Evolutionary conservation across 2,113 vertebrate species (phyloP), one percentile per base, ranked within the genome.

Genomic region (Nicator chloris): DNA sequence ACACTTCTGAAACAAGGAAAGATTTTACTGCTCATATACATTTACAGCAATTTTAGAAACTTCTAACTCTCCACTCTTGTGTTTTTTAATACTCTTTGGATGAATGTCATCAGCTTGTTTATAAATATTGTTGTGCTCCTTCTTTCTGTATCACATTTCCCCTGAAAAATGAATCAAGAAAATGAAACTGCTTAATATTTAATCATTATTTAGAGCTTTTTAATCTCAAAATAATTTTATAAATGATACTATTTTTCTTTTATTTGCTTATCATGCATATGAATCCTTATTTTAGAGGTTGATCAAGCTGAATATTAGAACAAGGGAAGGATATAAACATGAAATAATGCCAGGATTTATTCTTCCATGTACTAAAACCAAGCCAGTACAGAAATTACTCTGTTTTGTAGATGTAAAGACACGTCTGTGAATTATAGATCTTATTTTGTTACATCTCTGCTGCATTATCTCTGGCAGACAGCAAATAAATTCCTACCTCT

Each of bases 121-220:
- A 96, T 19, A 57, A 97, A 97, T 15, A 22, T 4, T 21, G 7
- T 39, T 35, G 86, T 75, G 1, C 9, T 59, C 35, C 10, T 92
- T 37, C 94, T 82, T 90, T 97, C 96, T 63, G 92, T 93, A 9
- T 92, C 68, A 54, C 96, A 97, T 23, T 50, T 7, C 11, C 56
- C 95, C 96, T 96, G 90, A 33, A 86, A 94, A 86, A 71, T 40
- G 10, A 90, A 93, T 30, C 3, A 64, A 82, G 70, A 79, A 49
- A 68, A 85, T 21, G 2, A 53, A 79, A 64, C 40, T 40, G 13
- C 5, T 86, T 65, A 50, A 24, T 35, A 50, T 71, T 81, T 51
- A 68, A 56, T n/a, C 2, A 3, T 53, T 50, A 30, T 15, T 17
- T 53, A 75, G 8, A 63, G 35, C 8, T 86, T 72, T 82, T 66